Evolutionary conservation across 2,797 vertebrate species (phyloP).

Genomic region (Pterois miles): DNA sequence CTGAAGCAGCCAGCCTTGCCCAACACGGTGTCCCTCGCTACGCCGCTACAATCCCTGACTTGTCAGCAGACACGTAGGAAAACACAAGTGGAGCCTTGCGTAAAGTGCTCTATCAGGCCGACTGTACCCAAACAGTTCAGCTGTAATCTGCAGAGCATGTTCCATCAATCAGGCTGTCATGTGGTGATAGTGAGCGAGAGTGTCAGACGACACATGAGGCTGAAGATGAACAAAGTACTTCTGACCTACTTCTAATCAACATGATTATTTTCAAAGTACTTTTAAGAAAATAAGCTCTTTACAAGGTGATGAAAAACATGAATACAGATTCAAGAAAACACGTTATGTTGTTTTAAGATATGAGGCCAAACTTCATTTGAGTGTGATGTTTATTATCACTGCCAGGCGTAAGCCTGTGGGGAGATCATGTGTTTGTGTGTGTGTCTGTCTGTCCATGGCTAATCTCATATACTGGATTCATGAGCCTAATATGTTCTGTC

Average conservation of each 20-base stretch:
- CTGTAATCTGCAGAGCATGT: constrained; percentile 52
- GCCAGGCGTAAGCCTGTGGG: neutral
- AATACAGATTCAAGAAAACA: constrained; percentile 23
- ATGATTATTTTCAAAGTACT: constrained; percentile 1
- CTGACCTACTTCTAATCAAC: constrained; percentile 28
- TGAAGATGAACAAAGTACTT: constrained; percentile 39
- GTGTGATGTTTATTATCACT: neutral
- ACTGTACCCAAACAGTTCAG: constrained; percentile 49
- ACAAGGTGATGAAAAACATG: constrained; percentile 4
- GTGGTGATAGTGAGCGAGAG: constrained; percentile 34
- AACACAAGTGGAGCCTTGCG: constrained; percentile 61
- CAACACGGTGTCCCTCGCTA: constrained; percentile 46
- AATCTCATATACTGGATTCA: neutral
- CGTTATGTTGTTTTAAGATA: neutral
- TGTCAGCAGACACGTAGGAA: constrained; percentile 67
- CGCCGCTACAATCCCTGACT: constrained; percentile 42
- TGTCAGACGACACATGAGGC: constrained; percentile 30
- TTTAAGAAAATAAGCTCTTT: constrained; percentile 1
- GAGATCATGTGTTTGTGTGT: neutral
- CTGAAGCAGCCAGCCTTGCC: constrained; percentile 54
- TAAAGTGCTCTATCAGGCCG: constrained; percentile 44
- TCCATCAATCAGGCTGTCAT: constrained; percentile 66
- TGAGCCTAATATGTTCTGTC: neutral
- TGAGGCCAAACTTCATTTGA: neutral
- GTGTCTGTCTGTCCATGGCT: neutral